phyloP scores from a whole-genome alignment of 2,113 vertebrate genomes.

The Empidonax alnorum region DNA sequence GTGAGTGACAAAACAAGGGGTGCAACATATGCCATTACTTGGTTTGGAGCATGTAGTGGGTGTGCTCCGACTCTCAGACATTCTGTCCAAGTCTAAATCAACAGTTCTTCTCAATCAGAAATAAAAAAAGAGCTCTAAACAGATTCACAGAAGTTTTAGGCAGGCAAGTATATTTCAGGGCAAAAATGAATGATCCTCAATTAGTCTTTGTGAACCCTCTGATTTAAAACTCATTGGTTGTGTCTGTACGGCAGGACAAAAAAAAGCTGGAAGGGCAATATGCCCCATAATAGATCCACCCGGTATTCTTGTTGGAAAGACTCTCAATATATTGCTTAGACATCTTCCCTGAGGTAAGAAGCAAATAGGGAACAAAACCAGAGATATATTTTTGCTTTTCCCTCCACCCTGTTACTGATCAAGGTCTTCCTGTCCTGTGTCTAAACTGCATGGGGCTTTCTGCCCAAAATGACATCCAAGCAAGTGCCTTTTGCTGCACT shows the following conservation, averaged over 20 bases:
- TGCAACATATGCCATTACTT: not conserved
- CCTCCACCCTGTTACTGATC: not conserved
- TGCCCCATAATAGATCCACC: not conserved
- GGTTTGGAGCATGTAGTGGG: not conserved
- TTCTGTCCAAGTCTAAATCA: not conserved
- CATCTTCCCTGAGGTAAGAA: not conserved
- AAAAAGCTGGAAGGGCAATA: not conserved
- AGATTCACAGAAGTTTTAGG: not conserved
- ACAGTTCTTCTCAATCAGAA: not conserved
- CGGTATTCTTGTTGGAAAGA: not conserved
- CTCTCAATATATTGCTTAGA: not conserved
- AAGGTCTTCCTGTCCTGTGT: not conserved
- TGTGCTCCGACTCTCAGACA: not conserved
- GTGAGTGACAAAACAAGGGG: not conserved
- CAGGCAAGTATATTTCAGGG: not conserved
- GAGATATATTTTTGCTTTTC: not conserved
- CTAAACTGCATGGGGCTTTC: not conserved
- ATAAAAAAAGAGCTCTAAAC: not conserved
- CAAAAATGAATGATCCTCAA: not conserved
- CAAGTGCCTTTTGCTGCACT: not conserved
- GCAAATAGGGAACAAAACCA: not conserved
- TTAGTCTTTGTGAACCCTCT: not conserved
- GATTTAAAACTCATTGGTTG: not conserved
- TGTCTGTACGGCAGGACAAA: not conserved
- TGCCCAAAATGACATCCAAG: not conserved